Evolutionary conservation across 2,888 invertebrate genomes (phyloP).

Genomic region (Netelia fuscicornis): DNA sequence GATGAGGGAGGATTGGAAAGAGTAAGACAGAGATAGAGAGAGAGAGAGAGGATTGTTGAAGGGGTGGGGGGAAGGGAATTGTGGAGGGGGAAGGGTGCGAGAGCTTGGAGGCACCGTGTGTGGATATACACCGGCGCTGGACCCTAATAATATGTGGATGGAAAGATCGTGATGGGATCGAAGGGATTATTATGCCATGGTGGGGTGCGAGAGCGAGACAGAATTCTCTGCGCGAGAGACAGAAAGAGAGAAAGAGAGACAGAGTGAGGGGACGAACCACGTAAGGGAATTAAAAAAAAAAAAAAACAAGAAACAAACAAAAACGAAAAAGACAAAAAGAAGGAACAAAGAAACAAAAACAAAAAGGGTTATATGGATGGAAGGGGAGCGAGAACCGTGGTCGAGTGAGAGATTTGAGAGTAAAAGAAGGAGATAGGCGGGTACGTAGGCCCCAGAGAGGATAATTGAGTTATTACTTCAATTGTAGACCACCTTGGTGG

Average conservation of each 20-base stretch:
- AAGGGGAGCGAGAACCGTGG: conserved; percentile 70
- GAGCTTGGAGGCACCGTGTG: conserved; percentile 12
- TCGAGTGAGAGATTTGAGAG: conserved; percentile 84
- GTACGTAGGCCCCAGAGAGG: conserved; percentile 82
- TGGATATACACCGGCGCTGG: conserved; percentile 45
- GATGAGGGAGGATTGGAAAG: no score
- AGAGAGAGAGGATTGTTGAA: no score
- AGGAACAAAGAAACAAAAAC: conserved; percentile 30
- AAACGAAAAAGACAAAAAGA: conserved; percentile 38
- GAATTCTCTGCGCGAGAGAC: conserved; percentile 39
- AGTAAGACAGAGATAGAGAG: no score
- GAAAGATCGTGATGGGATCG: conserved; percentile 82
- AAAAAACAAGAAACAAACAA: conserved; percentile 22
- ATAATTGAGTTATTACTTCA: conserved; percentile 85
- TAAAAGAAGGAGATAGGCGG: conserved; percentile 84
- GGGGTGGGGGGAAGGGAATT: background rate
- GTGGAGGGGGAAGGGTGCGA: background rate
- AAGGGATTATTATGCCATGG: conserved; percentile 80
- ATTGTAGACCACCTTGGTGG: conserved; percentile 85
- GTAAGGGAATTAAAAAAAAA: conserved; percentile 48
- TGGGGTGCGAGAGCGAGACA: conserved; percentile 56
- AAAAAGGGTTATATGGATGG: conserved; percentile 51
- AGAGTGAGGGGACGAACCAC: conserved; percentile 36
- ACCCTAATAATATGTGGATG: conserved; percentile 81
- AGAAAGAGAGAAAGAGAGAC: conserved; percentile 50